Evolutionary conservation across 2,113 vertebrate genomes (phyloP), one percentile per base, ranked within the genome.

Genomic region (Pardalotus punctatus): DNA sequence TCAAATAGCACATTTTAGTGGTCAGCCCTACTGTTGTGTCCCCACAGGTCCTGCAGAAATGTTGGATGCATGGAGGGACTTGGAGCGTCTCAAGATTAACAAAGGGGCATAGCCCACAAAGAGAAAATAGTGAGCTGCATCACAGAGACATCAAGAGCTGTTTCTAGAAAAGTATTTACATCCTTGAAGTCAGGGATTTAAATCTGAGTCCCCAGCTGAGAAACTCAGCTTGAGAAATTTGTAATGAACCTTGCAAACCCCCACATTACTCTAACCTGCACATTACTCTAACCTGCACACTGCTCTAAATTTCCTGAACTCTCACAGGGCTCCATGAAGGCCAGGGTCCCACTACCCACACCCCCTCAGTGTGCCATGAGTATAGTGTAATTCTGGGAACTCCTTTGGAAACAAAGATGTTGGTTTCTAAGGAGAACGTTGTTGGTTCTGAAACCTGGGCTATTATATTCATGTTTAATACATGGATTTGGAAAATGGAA

Each of bases 401-500:
- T 60, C 76, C 50, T 81, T 27, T 60, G n/a, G 84, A 92, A 96
- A 94, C 33, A 94, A 86, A 92, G 47, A 66, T 67, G 36, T 47
- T 38, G 29, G 23, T 38, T 69, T 45, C 88, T 83, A 79, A 65
- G 90, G 93, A 77, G 73, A 89, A 58, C 13, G 61, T 7, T 73
- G 21, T 21, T 65, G 40, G 58, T 33, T 96, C 94, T 93, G 43
- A 92, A 96, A 87, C 54, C 43, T 82, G 31, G 66, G 25, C 25
- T 80, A 74, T 95, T 93, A 92, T 79, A 69, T 24, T 81, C 23
- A 35, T 78, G 66, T 81, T 97, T 81, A 91, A 71, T 77, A 45
- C 9, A 50, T 8, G 77, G 38, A 93, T 89, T 79, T 90, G 81
- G 74, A 93, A 93, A 96, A 89, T 43, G 18, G 64, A 88, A 94